phyloP scores from a whole-genome alignment of 1,140 invertebrate species.

The Micrasema minimum region DNA sequence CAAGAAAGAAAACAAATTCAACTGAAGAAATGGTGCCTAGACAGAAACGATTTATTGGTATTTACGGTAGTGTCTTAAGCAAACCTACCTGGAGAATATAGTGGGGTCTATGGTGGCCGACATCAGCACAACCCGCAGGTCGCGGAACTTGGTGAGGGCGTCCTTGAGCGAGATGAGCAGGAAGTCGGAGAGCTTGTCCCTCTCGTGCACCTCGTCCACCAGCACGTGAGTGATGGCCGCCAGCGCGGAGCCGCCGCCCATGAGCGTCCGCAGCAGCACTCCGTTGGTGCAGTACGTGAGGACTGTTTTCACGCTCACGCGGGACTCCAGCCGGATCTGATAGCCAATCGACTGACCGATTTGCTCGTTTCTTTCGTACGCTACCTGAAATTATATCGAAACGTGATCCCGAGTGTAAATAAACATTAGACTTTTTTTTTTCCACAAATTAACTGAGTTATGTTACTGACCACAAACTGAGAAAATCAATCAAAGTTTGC shows the following conservation, averaged over 20 bases:
- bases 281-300: conserved; percentile 94
- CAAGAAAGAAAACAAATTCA: too few species aligned
- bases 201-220: conserved; percentile 95
- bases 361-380: conserved; percentile 87
- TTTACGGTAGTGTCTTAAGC: not conserved
- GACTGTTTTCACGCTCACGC: conserved; percentile 82
- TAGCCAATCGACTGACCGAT: conserved; percentile 92
- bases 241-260: conserved; percentile 77
- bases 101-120: conserved; percentile 90
- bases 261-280: conserved; percentile 86
- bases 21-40: too few species aligned
- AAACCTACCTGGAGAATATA: conserved; percentile 79
- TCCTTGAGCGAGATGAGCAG: conserved; percentile 87
- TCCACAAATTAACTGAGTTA: not conserved
- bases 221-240: conserved; percentile 83
- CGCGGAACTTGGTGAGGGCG: conserved; percentile 75
- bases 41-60: too few species aligned
- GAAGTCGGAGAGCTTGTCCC: conserved; percentile 94
- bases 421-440: not conserved
- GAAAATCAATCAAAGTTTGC: too few species aligned
- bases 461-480: not conserved
- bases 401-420: conserved; percentile 1
- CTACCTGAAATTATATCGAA: conserved; percentile 60
- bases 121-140: conserved; percentile 90
- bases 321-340: conserved; percentile 89